Percentiles rank a stretch among this genome's conserved stretches.
These are phyloP conservation scores for Aspidiotus destructor DNA, from an alignment of 2,888 invertebrate species.

Conservation along the genomic window DNA sequence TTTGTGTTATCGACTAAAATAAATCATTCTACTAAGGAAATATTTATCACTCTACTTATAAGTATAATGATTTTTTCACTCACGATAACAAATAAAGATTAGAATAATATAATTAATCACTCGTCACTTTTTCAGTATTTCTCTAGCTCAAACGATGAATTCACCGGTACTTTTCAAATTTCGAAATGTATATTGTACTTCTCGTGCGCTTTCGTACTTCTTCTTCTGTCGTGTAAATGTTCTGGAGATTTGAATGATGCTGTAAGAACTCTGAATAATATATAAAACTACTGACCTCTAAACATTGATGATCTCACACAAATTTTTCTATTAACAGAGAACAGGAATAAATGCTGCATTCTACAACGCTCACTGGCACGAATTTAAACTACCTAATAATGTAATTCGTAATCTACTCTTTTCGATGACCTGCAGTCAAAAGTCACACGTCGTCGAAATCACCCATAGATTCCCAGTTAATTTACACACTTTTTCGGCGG, in stretches of 20 bases:
- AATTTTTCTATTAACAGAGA: slow-evolving; percentile 10
- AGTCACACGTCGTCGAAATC: slow-evolving; percentile 27
- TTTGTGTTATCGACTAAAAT: too few species aligned
- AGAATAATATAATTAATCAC: too few species aligned
- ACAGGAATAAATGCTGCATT: slow-evolving; percentile 27
- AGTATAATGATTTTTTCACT: not conserved
- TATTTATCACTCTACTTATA: too few species aligned
- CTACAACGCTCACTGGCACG: slow-evolving; percentile 33
- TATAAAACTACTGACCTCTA: not conserved
- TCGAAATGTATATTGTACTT: slow-evolving; percentile 31
- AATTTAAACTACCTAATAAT: slow-evolving; percentile 26
- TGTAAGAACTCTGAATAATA: slow-evolving; percentile 14
- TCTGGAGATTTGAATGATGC: slow-evolving; percentile 30
- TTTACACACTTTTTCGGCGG: slow-evolving; percentile 29
- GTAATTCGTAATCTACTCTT: slow-evolving; percentile 21
- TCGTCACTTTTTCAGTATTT: slow-evolving; percentile 12
- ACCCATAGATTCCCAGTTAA: slow-evolving; percentile 29
- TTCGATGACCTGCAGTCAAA: slow-evolving; percentile 30
- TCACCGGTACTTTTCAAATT: slow-evolving; percentile 31
- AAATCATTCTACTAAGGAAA: too few species aligned
- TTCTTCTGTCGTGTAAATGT: slow-evolving; percentile 28
- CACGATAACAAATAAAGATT: not conserved
- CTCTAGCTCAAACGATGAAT: slow-evolving; percentile 24
- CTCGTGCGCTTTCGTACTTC: slow-evolving; percentile 28
- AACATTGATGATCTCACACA: not conserved